Conservation (phyloP, 2,888 invertebrate genomes). For the Drosophila pegasa region DNA sequence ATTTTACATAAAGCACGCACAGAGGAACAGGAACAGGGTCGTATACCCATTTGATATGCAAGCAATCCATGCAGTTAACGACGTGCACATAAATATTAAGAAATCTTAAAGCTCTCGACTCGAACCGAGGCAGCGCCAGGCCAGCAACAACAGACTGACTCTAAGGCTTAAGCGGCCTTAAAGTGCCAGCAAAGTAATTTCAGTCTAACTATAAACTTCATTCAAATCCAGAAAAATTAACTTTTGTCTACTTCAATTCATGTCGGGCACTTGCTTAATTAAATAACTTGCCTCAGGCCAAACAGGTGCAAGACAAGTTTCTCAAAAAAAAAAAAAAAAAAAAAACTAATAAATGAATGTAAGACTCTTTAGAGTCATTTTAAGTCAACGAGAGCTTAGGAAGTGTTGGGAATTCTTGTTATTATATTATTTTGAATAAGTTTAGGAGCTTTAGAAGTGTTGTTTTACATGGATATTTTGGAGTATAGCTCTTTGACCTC, state of each 20-base stretch:
- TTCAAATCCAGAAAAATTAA: constrained; percentile 7
- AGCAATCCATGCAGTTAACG: constrained; percentile 70
- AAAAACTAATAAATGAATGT: not conserved
- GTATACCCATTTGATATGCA: constrained; percentile 64
- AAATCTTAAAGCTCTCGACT: constrained; percentile 31
- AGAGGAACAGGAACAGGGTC: constrained; percentile 6
- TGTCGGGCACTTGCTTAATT: constrained; percentile 8
- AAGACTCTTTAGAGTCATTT: not conserved
- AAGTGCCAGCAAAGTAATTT: constrained; percentile 34
- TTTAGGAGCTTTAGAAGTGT: too few species aligned
- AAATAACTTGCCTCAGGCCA: not conserved
- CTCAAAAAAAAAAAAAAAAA: too few species aligned
- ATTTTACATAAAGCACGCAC: constrained; percentile 47
- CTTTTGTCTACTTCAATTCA: constrained; percentile 9
- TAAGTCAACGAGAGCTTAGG: not conserved
- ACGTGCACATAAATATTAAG: constrained; percentile 64
- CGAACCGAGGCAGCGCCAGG: constrained; percentile 2
- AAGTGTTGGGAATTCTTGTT: too few species aligned
- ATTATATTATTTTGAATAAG: too few species aligned
- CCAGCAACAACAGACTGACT: not conserved
- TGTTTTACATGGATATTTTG: too few species aligned
- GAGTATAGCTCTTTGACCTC: too few species aligned
- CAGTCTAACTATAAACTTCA: not conserved
- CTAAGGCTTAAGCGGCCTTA: constrained; percentile 25
- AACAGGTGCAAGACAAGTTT: not conserved